Evolutionary conservation across 2,888 invertebrate genomes (phyloP).

Genomic region (Rhamnusium bicolor): DNA sequence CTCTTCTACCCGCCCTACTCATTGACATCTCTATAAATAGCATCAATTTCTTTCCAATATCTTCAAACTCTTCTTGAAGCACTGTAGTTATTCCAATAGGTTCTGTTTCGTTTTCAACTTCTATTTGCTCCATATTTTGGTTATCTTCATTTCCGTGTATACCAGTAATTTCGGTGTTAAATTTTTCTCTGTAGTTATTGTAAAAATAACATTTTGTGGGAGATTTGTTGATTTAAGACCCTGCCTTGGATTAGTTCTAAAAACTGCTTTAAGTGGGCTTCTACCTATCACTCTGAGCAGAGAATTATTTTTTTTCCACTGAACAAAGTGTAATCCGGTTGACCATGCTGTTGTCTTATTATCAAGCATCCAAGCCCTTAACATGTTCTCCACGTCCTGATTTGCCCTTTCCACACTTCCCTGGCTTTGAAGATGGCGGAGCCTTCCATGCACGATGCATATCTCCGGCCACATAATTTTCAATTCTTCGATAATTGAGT

Average conservation of each 20-base stretch:
- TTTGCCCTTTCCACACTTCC: neutral
- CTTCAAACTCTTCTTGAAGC: no score
- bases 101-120: neutral
- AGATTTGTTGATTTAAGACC: slow-evolving; percentile 3
- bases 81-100: neutral
- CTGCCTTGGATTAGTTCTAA: neutral
- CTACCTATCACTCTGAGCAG: slow-evolving; percentile 2
- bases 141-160: neutral
- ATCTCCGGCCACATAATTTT: no score
- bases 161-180: neutral
- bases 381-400: neutral
- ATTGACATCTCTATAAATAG: no score
- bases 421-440: neutral
- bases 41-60: neutral
- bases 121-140: neutral
- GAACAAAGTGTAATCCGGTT: neutral
- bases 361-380: slow-evolving; percentile 5
- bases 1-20: no score
- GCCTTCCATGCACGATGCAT: neutral
- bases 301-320: slow-evolving; percentile 5
- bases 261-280: neutral
- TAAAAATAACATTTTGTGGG: neutral
- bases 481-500: slow-evolving; percentile 11
- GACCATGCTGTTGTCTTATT: slow-evolving; percentile 1
- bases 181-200: neutral